Evolutionary conservation across 2,888 invertebrate species (phyloP).

Genomic region (Drosophila eohydei): DNA sequence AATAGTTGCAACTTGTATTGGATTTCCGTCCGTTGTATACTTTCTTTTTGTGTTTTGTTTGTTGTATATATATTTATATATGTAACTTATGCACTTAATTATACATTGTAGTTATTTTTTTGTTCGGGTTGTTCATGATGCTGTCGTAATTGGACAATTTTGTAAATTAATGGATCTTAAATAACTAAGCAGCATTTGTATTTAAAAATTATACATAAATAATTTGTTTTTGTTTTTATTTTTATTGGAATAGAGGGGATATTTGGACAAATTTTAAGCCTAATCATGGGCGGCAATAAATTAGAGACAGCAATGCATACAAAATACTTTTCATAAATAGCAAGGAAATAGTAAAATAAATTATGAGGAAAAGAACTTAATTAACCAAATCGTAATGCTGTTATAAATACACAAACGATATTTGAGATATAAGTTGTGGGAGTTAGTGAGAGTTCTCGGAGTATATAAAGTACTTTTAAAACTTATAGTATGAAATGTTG

Average conservation of each 20-base stretch:
- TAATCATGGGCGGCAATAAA: constrained; percentile 70
- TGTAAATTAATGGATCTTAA: constrained; percentile 45
- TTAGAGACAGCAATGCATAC: constrained; percentile 44
- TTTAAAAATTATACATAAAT: constrained; percentile 35
- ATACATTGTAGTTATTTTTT: constrained; percentile 46
- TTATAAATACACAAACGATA: constrained; percentile 45
- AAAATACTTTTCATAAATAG: constrained; percentile 40
- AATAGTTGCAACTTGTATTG: constrained; percentile 74
- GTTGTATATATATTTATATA: constrained; percentile 48
- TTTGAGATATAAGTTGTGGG: constrained; percentile 61
- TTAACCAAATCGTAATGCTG: constrained; percentile 49
- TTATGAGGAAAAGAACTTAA: constrained; percentile 35
- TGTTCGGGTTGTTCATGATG: constrained; percentile 31
- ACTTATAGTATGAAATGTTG: constrained; percentile 59
- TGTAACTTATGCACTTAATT: constrained; percentile 63
- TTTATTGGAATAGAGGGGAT: constrained; percentile 37
- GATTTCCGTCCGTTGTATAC: constrained; percentile 69
- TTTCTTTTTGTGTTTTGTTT: constrained; percentile 26
- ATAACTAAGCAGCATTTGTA: constrained; percentile 18
- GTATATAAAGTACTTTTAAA: constrained; percentile 47
- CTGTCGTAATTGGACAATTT: constrained; percentile 39
- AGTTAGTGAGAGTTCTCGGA: constrained; percentile 12
- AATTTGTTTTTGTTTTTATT: constrained; percentile 20
- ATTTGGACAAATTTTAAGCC: constrained; percentile 35
- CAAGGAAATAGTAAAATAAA: constrained; percentile 69